These are phyloP conservation scores for Netelia melanura DNA, from an alignment of 2,888 invertebrate species.

Conservation along the genomic window DNA sequence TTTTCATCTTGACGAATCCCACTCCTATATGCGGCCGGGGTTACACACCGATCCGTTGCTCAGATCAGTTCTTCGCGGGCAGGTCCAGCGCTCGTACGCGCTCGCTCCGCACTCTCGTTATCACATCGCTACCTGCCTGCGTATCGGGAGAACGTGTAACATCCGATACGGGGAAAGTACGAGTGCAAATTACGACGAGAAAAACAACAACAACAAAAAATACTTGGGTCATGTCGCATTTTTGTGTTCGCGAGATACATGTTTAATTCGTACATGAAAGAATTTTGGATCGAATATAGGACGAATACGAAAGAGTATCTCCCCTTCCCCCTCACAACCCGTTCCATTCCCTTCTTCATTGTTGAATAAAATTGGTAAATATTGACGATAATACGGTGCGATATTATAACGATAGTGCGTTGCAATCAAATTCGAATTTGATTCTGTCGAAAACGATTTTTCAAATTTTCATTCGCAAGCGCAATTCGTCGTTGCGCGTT, in stretches of 20 bases:
- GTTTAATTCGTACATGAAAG: too few relatives aligned
- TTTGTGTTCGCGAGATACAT: too few relatives aligned
- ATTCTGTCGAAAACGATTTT: background rate
- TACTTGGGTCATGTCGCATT: background rate
- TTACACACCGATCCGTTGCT: slow-evolving; percentile 60
- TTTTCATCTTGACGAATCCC: slow-evolving; percentile 52
- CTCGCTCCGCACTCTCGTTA: slow-evolving; percentile 26
- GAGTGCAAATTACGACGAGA: background rate
- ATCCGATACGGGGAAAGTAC: too few relatives aligned
- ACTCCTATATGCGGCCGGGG: slow-evolving; percentile 34
- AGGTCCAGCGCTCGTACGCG: slow-evolving; percentile 78
- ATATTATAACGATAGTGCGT: background rate
- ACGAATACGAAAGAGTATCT: too few relatives aligned
- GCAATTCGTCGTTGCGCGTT: background rate
- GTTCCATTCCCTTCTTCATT: too few relatives aligned
- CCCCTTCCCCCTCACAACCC: too few relatives aligned
- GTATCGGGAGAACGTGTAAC: background rate
- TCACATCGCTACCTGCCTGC: slow-evolving; percentile 5
- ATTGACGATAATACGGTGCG: background rate
- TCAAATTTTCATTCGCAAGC: background rate
- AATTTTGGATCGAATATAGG: too few relatives aligned
- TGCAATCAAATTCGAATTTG: background rate
- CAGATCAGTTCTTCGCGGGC: slow-evolving; percentile 79
- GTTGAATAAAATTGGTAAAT: background rate
- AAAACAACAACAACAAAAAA: background rate